Evolutionary conservation across 1,140 invertebrate species (phyloP).

Genomic region (Phenacoccus solenopsis): DNA sequence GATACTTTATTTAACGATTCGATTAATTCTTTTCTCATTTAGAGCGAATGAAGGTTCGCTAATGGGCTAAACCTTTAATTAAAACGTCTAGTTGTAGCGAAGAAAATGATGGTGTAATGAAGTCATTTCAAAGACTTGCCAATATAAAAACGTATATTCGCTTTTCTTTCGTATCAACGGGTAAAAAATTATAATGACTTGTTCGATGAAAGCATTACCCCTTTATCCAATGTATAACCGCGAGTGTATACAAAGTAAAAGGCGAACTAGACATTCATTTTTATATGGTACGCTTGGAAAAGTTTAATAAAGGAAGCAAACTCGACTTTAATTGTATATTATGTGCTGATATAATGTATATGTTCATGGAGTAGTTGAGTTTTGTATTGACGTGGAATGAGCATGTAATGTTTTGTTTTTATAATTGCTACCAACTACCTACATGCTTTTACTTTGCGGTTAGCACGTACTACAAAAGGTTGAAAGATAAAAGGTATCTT

Average conservation of each 20-base stretch:
- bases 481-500: too few species aligned
- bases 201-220: neutral
- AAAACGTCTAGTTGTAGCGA: neutral
- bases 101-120: neutral
- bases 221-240: neutral
- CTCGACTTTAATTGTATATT: too few species aligned
- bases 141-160: neutral
- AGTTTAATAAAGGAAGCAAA: too few species aligned
- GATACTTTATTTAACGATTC: slow-evolving; percentile 3
- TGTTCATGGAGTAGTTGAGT: too few species aligned
- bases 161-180: neutral
- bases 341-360: too few species aligned
- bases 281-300: too few species aligned
- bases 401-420: too few species aligned
- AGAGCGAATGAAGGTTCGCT: neutral
- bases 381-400: too few species aligned
- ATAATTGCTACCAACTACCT: too few species aligned
- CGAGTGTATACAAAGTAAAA: neutral
- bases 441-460: too few species aligned
- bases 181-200: neutral
- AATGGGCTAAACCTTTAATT: neutral
- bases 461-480: too few species aligned
- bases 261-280: neutral
- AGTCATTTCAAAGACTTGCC: neutral
- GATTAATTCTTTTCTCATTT: neutral